These are phyloP conservation scores for Agrenia bidenticulata DNA, from an alignment of 2,888 invertebrate species.

Conservation along the genomic window DNA sequence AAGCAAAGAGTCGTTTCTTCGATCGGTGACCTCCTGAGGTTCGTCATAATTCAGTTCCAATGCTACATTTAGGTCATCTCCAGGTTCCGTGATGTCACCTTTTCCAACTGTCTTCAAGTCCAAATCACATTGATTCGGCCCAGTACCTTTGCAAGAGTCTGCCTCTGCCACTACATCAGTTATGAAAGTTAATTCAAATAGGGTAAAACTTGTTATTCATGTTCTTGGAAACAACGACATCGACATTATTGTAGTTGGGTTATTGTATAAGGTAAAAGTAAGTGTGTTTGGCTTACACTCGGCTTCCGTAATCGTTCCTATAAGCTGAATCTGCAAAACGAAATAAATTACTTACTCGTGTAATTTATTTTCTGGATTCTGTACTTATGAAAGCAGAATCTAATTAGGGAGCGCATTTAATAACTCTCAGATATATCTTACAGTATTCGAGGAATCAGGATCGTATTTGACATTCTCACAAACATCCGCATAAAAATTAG, in stretches of 20 bases:
- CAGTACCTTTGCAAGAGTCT: not conserved
- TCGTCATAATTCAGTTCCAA: not conserved
- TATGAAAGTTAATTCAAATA: too few relatives aligned
- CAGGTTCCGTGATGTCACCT: not conserved
- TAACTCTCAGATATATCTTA: too few relatives aligned
- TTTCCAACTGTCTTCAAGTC: not conserved
- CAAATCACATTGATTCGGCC: not conserved
- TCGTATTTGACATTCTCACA: constrained; percentile 7
- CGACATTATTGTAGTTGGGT: too few relatives aligned
- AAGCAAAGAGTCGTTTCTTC: not conserved
- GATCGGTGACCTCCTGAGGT: not conserved
- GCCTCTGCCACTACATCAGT: not conserved
- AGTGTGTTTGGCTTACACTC: not conserved
- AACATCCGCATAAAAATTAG: constrained; percentile 3
- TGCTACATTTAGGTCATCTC: not conserved
- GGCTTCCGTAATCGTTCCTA: not conserved
- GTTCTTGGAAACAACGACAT: not conserved
- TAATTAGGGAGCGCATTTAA: too few relatives aligned
- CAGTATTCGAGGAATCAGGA: constrained; percentile 1
- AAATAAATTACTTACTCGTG: not conserved
- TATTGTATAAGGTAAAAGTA: too few relatives aligned
- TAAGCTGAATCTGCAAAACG: constrained; percentile 7
- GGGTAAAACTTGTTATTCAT: too few relatives aligned
- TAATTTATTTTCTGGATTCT: not conserved
- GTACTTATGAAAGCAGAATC: too few relatives aligned